A percentile compares a stretch with the other conserved stretches of the same genome.
phyloP scores from a whole-genome alignment of 1,140 invertebrate species.

The Caenorhabditis remanei region DNA sequence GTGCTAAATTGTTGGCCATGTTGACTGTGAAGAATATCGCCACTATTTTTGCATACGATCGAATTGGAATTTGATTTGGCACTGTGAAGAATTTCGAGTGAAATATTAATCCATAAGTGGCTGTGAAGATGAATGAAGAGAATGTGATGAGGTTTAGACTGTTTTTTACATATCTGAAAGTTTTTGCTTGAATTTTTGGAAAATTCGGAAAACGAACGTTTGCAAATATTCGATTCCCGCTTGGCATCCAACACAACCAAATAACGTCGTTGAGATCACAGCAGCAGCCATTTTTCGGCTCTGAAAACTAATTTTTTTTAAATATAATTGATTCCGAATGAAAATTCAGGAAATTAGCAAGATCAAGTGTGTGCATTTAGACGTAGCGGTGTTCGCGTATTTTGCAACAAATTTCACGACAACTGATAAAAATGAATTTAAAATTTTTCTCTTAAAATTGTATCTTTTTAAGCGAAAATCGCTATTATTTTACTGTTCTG shows the following conservation, averaged over 20 bases:
- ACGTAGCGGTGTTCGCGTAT: too few relatives aligned
- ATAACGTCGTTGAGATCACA: slow-evolving; percentile 55
- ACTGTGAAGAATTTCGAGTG: slow-evolving; percentile 88
- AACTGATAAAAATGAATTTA: too few relatives aligned
- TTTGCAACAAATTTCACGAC: too few relatives aligned
- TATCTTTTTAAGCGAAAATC: too few relatives aligned
- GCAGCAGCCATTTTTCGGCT: slow-evolving; percentile 39
- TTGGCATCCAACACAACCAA: slow-evolving; percentile 62
- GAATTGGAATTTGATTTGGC: slow-evolving; percentile 81
- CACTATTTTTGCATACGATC: slow-evolving; percentile 88
- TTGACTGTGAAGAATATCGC: slow-evolving; percentile 91
- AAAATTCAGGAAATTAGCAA: too few relatives aligned
- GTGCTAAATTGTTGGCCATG: slow-evolving; percentile 93
- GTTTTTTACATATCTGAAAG: slow-evolving; percentile 57
- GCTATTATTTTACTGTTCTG: too few relatives aligned
- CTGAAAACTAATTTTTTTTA: slow-evolving; percentile 29
- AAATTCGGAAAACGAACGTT: neutral
- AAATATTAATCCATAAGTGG: slow-evolving; percentile 89
- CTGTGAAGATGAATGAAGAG: slow-evolving; percentile 90
- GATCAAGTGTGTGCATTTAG: too few relatives aligned
- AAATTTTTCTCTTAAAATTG: too few relatives aligned
- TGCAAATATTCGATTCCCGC: slow-evolving; percentile 57
- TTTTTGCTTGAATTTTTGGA: slow-evolving; percentile 15
- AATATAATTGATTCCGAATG: neutral
- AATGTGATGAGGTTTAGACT: slow-evolving; percentile 91